These are phyloP conservation scores for Tachycineta bicolor DNA, from an alignment of 2,113 vertebrate genomes.

Conservation along the genomic window DNA sequence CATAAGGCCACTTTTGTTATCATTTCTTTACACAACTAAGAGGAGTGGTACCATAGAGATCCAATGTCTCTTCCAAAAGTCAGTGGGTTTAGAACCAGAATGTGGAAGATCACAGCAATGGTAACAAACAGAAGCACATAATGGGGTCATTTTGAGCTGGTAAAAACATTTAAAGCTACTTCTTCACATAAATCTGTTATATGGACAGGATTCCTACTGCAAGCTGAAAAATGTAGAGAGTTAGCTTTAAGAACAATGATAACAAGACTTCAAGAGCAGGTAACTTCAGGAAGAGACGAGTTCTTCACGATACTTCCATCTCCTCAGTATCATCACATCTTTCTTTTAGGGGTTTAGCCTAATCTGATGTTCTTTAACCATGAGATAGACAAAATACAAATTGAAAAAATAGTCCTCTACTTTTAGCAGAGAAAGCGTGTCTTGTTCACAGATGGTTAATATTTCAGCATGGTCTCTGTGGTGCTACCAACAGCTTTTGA, in stretches of 20 bases:
- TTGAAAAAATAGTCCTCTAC: neutral
- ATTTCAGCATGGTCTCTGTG: neutral
- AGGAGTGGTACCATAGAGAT: neutral
- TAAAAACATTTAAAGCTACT: neutral
- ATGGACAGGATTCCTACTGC: neutral
- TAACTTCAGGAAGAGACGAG: neutral
- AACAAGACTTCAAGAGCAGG: neutral
- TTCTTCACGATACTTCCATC: neutral
- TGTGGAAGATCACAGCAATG: slow-evolving; percentile 13
- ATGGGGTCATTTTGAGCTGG: neutral
- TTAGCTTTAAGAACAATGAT: neutral
- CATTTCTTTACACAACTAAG: neutral
- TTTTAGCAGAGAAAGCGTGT: neutral
- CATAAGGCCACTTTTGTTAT: neutral
- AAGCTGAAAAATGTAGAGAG: neutral
- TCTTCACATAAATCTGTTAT: neutral
- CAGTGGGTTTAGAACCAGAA: neutral
- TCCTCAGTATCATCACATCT: neutral
- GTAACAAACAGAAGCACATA: slow-evolving; percentile 9
- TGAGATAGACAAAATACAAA: neutral
- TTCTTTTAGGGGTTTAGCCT: neutral
- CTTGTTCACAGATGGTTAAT: neutral
- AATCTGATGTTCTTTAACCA: neutral
- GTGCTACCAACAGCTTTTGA: neutral
- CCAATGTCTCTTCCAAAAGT: neutral